These are phyloP conservation scores for Trididemnum clinides DNA, from an alignment of 23 tunicate species.

Conservation along the genomic window DNA sequence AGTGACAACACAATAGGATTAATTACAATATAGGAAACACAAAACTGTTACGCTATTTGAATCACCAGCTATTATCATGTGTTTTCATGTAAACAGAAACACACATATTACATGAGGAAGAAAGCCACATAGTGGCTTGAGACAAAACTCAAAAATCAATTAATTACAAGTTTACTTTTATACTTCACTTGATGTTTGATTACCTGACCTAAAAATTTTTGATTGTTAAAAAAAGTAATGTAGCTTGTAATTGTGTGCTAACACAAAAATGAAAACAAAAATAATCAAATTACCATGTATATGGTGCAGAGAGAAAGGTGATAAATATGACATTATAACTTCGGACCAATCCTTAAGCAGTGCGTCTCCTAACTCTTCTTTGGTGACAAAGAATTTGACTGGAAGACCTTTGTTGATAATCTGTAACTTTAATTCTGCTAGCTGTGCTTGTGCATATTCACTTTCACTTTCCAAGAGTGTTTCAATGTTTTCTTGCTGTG, in stretches of 20 bases:
- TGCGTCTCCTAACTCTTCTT: conserved; percentile 43
- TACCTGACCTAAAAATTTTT: no score
- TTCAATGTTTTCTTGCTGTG: neutral
- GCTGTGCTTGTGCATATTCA: conserved; percentile 59
- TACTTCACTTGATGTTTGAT: no score
- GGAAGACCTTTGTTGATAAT: conserved; percentile 73
- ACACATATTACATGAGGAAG: no score
- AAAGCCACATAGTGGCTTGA: no score
- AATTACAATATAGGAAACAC: neutral
- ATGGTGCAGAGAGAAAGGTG: neutral
- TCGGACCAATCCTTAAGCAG: conserved; percentile 64
- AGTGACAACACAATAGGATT: neutral
- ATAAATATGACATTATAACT: conserved; percentile 31
- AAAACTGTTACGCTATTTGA: neutral
- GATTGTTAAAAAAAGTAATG: no score
- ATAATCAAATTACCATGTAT: conserved; percentile 8
- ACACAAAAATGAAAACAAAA: no score
- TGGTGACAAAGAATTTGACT: conserved; percentile 62
- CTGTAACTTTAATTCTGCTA: conserved; percentile 44
- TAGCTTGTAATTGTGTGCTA: no score
- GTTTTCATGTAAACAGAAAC: neutral
- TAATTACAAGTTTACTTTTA: no score
- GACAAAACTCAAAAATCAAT: no score
- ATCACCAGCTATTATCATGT: neutral
- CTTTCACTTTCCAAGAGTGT: conserved; percentile 77